phyloP scores from a whole-genome alignment of 2,888 invertebrate genomes.

The Plagiodera versicolora region DNA sequence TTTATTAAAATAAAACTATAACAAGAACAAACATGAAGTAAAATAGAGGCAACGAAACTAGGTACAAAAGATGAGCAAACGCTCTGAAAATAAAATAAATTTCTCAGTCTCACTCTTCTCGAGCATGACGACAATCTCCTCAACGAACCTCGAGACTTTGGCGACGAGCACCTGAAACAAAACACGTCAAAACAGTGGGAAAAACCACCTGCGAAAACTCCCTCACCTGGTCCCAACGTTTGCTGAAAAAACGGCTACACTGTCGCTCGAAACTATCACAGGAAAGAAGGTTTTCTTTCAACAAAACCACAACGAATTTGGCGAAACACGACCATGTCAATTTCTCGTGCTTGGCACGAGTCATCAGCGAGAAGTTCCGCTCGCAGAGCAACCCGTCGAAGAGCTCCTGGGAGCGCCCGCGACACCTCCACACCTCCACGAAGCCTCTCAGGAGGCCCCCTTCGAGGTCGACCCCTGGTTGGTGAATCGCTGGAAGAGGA shows the following conservation, averaged over 20 bases:
- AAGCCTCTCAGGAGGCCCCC: constrained; percentile 29
- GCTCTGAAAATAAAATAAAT: constrained; percentile 43
- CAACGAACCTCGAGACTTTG: constrained; percentile 40
- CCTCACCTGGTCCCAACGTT: constrained; percentile 61
- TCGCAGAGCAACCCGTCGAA: constrained; percentile 44
- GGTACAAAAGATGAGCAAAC: constrained; percentile 46
- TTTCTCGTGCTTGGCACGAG: constrained; percentile 30
- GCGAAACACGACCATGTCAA: constrained; percentile 42
- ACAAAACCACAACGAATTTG: constrained; percentile 47
- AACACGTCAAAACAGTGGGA: constrained; percentile 8
- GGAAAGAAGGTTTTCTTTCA: constrained; percentile 61
- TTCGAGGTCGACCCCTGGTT: no score
- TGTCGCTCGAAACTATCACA: constrained; percentile 66
- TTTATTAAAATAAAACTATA: constrained; percentile 5
- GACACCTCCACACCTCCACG: constrained; percentile 35
- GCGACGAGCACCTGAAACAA: constrained; percentile 39
- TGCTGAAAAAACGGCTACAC: constrained; percentile 67
- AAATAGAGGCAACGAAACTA: constrained; percentile 30
- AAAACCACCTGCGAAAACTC: constrained; percentile 1
- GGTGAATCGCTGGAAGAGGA: constrained; percentile 39
- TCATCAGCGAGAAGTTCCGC: constrained; percentile 43
- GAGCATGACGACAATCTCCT: constrained; percentile 35
- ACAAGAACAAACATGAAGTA: constrained; percentile 2
- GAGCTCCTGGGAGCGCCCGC: constrained; percentile 33
- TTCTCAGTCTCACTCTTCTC: constrained; percentile 31